Evolutionary conservation across 1,140 invertebrate species (phyloP), one percentile per base, ranked within the genome.

Genomic region (Drosophila fuyamai): DNA sequence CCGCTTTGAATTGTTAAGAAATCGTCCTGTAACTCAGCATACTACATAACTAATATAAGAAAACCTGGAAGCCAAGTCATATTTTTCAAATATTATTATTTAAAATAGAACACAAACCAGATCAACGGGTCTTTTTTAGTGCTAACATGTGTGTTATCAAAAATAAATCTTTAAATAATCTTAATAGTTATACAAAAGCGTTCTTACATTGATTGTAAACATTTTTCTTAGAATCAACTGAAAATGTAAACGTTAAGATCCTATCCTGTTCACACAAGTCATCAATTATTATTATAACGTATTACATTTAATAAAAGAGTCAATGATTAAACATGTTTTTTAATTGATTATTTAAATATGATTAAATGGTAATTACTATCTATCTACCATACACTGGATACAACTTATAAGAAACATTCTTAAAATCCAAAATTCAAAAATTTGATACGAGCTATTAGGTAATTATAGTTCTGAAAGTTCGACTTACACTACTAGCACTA

Each of bases 271-370:
- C 59, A 72, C 14, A 48, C 50, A 72, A 79, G 50, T 57, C 60
- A 79, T 71, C 36, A 78, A 59, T 58, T 62, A 76, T 54, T 71
- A 62, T 62, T 43, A 62, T 59, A 55, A 71, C 43, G 48, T 56
- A 72, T 50, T 50, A 16, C 27, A 54, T 72, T 43, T 51, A 79
- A 79, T 79, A 79, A 77, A 79, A 53, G 60, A 72, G 48, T 72
- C 36, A 72, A 61, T 66, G 18, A 55, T 36, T 16, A 61, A 72
- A 61, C 18, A n/a, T 13, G 3, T 10, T 27, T 29, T 43, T 32
- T 27, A 5, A 14, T 12, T 41, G 6, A 1, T 56, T 56, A n/a
- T 23, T 16, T 18, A 4, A 6, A 23, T 57, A 10, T 38, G 14
- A 55, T 14, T 43, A 44, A 46, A 18, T 23, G 18, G 44, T 46